Percentiles rank a stretch among this genome's conserved stretches.
phyloP scores from a whole-genome alignment of 2,797 vertebrate species.

The Gambelia wislizenii region DNA sequence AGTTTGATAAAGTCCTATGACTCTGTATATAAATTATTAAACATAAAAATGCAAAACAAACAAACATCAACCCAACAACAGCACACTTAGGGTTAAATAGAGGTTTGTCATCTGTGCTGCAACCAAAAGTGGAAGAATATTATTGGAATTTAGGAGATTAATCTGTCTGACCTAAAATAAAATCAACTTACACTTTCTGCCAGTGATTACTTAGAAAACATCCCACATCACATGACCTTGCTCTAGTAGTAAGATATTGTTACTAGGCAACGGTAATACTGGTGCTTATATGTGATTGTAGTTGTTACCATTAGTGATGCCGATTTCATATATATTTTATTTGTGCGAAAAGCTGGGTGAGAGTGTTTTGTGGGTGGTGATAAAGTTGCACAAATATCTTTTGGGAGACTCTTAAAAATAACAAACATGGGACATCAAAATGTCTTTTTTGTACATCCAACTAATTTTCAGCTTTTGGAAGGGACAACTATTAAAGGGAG shows the following conservation, averaged over 20 bases:
- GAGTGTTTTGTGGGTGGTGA: conserved; percentile 3
- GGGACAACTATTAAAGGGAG: not conserved
- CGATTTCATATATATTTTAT: conserved; percentile 73
- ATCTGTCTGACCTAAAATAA: conserved; percentile 46
- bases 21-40: accelerated
- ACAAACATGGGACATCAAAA: not conserved
- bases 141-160: conserved; percentile 56
- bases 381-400: not conserved
- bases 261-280: conserved; percentile 74
- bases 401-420: not conserved
- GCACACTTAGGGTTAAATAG: conserved; percentile 42
- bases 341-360: conserved; percentile 65
- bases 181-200: conserved; percentile 44
- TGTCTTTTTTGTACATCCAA: too few relatives aligned
- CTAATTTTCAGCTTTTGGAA: not conserved
- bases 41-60: not conserved
- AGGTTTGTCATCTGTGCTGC: conserved; percentile 32
- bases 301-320: conserved; percentile 69
- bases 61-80: too few relatives aligned
- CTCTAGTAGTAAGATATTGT: conserved; percentile 76
- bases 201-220: conserved; percentile 58
- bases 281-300: conserved; percentile 70
- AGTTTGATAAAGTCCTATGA: too few relatives aligned
- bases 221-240: conserved; percentile 61
- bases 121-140: conserved; percentile 4